Percentiles rank a stretch among this genome's conserved stretches.
Evolutionary conservation across 2,888 invertebrate genomes (phyloP).

Genomic region (Drosophila quinaria): DNA sequence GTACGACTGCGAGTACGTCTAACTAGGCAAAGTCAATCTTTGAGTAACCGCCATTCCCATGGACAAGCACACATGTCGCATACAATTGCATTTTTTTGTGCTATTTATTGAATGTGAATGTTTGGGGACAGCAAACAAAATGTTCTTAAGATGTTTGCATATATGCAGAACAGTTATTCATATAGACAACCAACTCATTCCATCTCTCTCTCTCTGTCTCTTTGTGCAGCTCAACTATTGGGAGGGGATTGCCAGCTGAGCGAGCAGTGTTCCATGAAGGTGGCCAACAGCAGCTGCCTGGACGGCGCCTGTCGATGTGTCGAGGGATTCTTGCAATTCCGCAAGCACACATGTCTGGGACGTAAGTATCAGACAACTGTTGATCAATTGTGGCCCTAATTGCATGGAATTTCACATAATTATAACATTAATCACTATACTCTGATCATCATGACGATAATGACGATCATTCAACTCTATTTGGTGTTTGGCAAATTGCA

Average conservation of each 20-base stretch:
- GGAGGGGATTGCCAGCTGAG: constrained; percentile 93
- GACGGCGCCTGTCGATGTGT: constrained; percentile 94
- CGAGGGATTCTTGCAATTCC: constrained; percentile 93
- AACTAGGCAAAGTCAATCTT: constrained; percentile 69
- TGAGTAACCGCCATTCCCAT: constrained; percentile 53
- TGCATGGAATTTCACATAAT: constrained; percentile 56
- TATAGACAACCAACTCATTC: constrained; percentile 8
- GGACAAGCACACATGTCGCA: constrained; percentile 2
- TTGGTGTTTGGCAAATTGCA: constrained; percentile 72
- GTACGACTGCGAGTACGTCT: constrained; percentile 10
- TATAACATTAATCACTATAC: constrained; percentile 28
- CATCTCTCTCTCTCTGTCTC: constrained; percentile 3
- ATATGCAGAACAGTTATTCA: constrained; percentile 49
- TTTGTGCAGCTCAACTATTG: constrained; percentile 61
- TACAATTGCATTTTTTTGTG: constrained; percentile 29
- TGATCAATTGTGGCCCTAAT: constrained; percentile 75
- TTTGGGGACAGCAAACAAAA: constrained; percentile 28
- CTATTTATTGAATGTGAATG: constrained; percentile 22
- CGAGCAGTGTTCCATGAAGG: constrained; percentile 95
- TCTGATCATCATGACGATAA: constrained; percentile 12
- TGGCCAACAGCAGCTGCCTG: constrained; percentile 94
- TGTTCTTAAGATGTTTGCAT: constrained; percentile 42
- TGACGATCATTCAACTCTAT: constrained; percentile 35
- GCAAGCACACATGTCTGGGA: constrained; percentile 95
- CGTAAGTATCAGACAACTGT: constrained; percentile 89